These are phyloP conservation scores for Crocodylus rhombifer DNA, from an alignment of 2,797 vertebrate genomes.

Conservation along the genomic window DNA sequence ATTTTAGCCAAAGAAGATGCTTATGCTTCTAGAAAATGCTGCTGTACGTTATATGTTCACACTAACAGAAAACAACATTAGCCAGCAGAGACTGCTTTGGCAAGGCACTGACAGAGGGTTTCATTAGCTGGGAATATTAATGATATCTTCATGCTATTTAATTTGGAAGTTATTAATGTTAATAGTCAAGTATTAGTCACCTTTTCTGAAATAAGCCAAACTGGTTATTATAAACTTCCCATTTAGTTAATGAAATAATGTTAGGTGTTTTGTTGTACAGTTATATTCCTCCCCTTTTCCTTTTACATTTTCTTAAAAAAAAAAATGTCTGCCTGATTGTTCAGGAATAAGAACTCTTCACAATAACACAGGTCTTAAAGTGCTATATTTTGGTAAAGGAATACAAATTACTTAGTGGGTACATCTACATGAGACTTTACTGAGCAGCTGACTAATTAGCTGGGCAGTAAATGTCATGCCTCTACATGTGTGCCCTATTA, in stretches of 20 bases:
- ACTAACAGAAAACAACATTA: neutral
- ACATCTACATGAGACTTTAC: too few relatives aligned
- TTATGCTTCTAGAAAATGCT: conserved; percentile 23
- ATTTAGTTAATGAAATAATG: neutral
- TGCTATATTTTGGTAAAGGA: neutral
- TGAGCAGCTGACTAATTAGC: too few relatives aligned
- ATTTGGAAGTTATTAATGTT: neutral
- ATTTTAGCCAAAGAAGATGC: conserved; percentile 5
- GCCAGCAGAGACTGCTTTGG: neutral
- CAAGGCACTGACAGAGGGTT: neutral
- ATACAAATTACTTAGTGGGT: neutral
- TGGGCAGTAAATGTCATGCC: too few relatives aligned
- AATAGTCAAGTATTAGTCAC: neutral
- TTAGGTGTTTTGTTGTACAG: neutral
- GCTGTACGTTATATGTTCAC: neutral
- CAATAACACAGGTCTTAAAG: neutral
- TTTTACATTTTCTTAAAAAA: neutral
- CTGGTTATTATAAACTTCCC: neutral
- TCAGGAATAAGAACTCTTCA: neutral
- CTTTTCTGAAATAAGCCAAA: conserved; percentile 19
- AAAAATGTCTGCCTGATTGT: neutral
- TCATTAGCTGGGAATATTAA: neutral
- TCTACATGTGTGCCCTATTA: too few relatives aligned
- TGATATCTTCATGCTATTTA: neutral
- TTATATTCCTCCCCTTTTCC: neutral